Evolutionary conservation across 1,140 invertebrate species (phyloP).

Genomic region (Eriocheir sinensis): DNA sequence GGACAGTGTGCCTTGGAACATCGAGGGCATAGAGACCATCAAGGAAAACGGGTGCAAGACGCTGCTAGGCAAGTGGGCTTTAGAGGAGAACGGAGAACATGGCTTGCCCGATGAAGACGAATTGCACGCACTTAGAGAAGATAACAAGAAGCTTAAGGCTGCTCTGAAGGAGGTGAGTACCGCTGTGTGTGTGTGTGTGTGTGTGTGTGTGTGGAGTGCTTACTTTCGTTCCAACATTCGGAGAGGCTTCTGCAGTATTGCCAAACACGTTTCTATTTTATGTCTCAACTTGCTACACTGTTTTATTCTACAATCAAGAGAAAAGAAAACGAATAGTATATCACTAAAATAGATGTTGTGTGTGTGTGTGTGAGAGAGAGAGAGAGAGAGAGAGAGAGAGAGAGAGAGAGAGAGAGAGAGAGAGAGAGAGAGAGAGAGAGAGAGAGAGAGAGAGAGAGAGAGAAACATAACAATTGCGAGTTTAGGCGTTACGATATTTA

Average conservation of each 20-base stretch:
- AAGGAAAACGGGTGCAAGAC: conserved; percentile 74
- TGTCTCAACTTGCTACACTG: too few relatives aligned
- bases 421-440: neutral
- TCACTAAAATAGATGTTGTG: neutral
- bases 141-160: conserved; percentile 80
- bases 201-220: conserved; percentile 33
- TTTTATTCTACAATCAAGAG: too few relatives aligned
- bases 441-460: conserved; percentile 46
- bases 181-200: neutral
- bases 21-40: conserved; percentile 76
- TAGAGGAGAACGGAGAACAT: conserved; percentile 44
- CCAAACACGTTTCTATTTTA: too few relatives aligned
- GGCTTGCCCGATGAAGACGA: conserved; percentile 77
- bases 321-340: too few relatives aligned
- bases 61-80: conserved; percentile 61
- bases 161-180: conserved; percentile 80
- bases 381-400: neutral
- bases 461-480: neutral
- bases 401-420: conserved; percentile 5
- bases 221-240: too few relatives aligned
- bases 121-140: conserved; percentile 79
- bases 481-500: too few relatives aligned
- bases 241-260: too few relatives aligned
- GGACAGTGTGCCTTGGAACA: conserved; percentile 76
- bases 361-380: neutral